Conservation (phyloP, 2,113 vertebrate genomes). For the Lasiurus borealis region DNA sequence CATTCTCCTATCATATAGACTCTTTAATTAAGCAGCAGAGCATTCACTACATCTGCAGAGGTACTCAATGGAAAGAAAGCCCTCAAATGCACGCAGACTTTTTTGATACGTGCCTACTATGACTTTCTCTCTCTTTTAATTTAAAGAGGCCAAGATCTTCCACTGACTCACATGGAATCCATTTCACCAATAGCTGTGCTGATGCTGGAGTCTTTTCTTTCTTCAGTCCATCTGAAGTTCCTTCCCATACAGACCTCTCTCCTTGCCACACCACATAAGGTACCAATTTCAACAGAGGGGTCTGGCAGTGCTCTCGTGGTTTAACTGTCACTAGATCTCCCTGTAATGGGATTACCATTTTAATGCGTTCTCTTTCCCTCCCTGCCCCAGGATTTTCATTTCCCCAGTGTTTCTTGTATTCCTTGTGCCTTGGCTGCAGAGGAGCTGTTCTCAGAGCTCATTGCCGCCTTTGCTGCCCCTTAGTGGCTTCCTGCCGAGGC, state of each 20-base stretch:
- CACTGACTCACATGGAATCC: not conserved
- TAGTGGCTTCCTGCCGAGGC: not conserved
- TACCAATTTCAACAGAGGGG: conserved; percentile 17
- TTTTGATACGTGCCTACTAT: not conserved
- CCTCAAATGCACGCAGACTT: not conserved
- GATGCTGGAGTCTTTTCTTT: not conserved
- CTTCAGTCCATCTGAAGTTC: not conserved
- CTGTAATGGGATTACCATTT: not conserved
- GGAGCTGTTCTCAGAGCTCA: not conserved
- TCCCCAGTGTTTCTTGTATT: not conserved
- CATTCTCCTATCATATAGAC: not conserved
- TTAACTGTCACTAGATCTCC: not conserved
- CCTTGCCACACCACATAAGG: not conserved
- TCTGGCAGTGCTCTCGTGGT: not conserved
- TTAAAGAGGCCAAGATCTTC: not conserved
- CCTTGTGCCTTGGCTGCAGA: not conserved
- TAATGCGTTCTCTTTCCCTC: not conserved
- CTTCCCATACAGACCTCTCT: not conserved
- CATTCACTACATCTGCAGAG: not conserved
- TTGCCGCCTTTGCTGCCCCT: not conserved
- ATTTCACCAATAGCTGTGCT: not conserved
- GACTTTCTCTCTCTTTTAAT: not conserved
- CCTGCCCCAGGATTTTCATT: not conserved
- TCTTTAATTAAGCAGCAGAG: not conserved
- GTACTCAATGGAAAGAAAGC: not conserved